Percentiles rank a stretch among this genome's conserved stretches.
Conservation (phyloP, 1,140 invertebrate genomes). For the Eurosta solidaginis region DNA sequence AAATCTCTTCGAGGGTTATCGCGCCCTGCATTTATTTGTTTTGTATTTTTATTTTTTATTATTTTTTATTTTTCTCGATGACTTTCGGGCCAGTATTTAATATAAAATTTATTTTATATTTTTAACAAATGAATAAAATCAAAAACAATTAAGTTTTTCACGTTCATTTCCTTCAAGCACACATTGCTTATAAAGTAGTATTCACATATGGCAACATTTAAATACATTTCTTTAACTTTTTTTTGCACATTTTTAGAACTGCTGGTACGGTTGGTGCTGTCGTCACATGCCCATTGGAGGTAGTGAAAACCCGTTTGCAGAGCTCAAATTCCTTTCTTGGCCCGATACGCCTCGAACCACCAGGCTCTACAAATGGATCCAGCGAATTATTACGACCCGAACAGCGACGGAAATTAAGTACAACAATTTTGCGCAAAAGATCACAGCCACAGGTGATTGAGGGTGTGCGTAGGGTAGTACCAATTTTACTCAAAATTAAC, state of each 20-base stretch:
- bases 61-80: neutral
- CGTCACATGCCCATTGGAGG: constrained; percentile 96
- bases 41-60: too few species aligned
- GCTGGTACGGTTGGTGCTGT: constrained; percentile 95
- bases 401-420: constrained; percentile 60
- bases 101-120: neutral
- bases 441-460: constrained; percentile 61
- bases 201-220: neutral
- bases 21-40: too few species aligned
- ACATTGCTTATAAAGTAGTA: neutral
- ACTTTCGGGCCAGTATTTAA: neutral
- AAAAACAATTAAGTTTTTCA: neutral
- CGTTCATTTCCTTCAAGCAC: neutral
- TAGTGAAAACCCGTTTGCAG: constrained; percentile 97
- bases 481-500: constrained; percentile 43
- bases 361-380: constrained; percentile 46
- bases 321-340: constrained; percentile 78
- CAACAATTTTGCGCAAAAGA: constrained; percentile 60
- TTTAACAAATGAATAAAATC: neutral
- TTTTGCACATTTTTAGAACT: constrained; percentile 72
- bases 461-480: constrained; percentile 60
- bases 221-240: neutral
- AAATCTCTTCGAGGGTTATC: too few species aligned
- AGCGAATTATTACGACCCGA: constrained; percentile 55
- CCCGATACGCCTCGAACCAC: constrained; percentile 58